Conservation (phyloP, 2,113 vertebrate species). For the Tympanuchus pallidicinctus region DNA sequence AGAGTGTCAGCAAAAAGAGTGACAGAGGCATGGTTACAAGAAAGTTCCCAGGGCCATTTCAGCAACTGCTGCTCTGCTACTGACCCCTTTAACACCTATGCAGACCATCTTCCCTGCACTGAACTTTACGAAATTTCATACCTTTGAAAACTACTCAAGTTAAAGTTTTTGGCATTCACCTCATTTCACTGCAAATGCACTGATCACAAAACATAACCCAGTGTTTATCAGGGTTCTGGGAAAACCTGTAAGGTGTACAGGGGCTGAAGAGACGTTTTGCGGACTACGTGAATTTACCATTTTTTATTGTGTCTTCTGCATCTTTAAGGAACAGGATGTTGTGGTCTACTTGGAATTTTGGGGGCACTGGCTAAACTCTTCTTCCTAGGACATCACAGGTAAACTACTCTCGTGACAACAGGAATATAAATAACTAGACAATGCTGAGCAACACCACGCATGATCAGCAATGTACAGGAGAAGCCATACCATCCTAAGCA, state of each 20-base stretch:
- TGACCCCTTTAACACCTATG: not conserved
- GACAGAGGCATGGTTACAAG: not conserved
- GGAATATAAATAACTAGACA: not conserved
- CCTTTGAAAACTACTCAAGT: conserved; percentile 32
- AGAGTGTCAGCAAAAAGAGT: conserved; percentile 27
- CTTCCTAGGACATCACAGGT: not conserved
- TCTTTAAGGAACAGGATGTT: not conserved
- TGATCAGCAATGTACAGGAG: not conserved
- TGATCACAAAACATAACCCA: not conserved
- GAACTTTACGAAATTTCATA: conserved; percentile 36
- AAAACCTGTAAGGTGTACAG: not conserved
- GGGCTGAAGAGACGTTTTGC: not conserved
- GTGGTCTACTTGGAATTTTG: not conserved
- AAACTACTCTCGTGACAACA: not conserved
- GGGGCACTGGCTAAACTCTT: not conserved
- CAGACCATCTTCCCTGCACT: conserved; percentile 2
- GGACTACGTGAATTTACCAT: not conserved
- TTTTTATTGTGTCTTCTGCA: not conserved
- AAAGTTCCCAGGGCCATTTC: conserved; percentile 8
- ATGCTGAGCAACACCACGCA: not conserved
- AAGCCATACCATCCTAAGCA: not conserved
- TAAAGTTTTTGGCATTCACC: not conserved
- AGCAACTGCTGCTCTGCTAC: not conserved
- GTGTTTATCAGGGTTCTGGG: not conserved
- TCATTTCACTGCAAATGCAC: not conserved